Conservation (phyloP, 2,888 invertebrate species). For the Drosophila setosimentum region DNA sequence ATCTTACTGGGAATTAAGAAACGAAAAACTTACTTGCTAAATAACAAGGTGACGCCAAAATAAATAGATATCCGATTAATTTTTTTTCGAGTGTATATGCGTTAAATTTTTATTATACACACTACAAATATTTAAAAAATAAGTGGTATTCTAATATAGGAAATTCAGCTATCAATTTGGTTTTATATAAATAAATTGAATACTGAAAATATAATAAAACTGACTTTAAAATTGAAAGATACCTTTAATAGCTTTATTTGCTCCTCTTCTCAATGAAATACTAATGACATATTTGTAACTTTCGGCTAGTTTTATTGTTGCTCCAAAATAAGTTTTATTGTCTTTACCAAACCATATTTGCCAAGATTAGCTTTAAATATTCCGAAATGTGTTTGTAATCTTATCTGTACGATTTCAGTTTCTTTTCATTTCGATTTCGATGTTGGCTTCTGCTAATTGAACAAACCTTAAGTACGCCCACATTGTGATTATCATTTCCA, state of each 20-base stretch:
- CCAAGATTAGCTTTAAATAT: neutral
- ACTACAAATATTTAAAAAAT: neutral
- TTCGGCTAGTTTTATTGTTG: neutral
- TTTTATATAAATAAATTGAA: neutral
- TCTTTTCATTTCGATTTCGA: constrained; percentile 31
- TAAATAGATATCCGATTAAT: neutral
- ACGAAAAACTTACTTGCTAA: neutral
- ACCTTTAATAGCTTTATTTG: neutral
- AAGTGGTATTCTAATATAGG: neutral
- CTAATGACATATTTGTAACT: neutral
- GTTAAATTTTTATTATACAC: neutral
- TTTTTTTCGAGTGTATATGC: neutral
- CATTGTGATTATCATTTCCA: constrained; percentile 12
- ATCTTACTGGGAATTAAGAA: neutral
- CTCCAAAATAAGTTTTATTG: neutral
- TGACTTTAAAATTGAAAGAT: neutral
- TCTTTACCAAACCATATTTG: neutral
- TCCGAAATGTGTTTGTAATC: constrained; percentile 31
- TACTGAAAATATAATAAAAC: neutral
- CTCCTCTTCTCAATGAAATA: neutral
- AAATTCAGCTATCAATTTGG: neutral
- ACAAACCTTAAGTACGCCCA: constrained; percentile 43
- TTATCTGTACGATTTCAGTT: constrained; percentile 44
- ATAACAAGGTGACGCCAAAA: neutral
- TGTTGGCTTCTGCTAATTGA: constrained; percentile 17